Conservation (phyloP, 1,140 invertebrate genomes). For the Zaprionus taronus region DNA sequence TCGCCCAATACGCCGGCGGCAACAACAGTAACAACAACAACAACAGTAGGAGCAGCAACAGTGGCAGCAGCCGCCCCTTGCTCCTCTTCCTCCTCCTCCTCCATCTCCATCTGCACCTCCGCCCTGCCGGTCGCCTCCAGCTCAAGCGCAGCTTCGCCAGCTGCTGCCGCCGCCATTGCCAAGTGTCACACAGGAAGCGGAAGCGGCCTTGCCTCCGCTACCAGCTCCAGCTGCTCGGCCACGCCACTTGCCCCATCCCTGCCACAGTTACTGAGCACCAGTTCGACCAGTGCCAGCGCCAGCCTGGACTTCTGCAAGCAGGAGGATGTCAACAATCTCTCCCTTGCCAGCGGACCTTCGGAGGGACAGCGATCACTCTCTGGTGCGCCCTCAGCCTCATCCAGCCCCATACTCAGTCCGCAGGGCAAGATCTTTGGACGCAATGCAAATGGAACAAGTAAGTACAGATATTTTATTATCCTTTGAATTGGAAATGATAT, state of each 20-base stretch:
- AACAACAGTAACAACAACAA: conserved; percentile 22
- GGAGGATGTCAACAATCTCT: conserved; percentile 77
- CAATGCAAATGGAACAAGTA: conserved; percentile 85
- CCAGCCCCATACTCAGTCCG: conserved; percentile 82
- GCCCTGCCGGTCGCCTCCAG: conserved; percentile 28
- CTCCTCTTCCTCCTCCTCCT: neutral
- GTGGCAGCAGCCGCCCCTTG: conserved; percentile 16
- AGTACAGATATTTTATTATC: conserved; percentile 50
- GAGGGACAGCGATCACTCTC: conserved; percentile 78
- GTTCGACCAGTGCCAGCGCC: conserved; percentile 29
- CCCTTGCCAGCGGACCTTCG: conserved; percentile 71
- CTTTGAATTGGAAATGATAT: too few relatives aligned
- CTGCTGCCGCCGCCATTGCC: conserved; percentile 42
- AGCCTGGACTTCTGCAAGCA: conserved; percentile 58
- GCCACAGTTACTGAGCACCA: conserved; percentile 52
- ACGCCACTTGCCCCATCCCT: conserved; percentile 18
- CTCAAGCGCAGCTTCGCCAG: conserved; percentile 48
- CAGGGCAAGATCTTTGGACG: conserved; percentile 84
- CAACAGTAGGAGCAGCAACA: conserved; percentile 14
- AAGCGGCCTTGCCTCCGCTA: conserved; percentile 2
- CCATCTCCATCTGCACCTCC: conserved; percentile 8
- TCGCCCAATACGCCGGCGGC: conserved; percentile 54
- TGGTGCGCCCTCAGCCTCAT: conserved; percentile 78
- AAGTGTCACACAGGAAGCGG: conserved; percentile 42
- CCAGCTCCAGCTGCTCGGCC: conserved; percentile 47